phyloP scores from a whole-genome alignment of 2,113 vertebrate genomes.

The Archilochus colubris region DNA sequence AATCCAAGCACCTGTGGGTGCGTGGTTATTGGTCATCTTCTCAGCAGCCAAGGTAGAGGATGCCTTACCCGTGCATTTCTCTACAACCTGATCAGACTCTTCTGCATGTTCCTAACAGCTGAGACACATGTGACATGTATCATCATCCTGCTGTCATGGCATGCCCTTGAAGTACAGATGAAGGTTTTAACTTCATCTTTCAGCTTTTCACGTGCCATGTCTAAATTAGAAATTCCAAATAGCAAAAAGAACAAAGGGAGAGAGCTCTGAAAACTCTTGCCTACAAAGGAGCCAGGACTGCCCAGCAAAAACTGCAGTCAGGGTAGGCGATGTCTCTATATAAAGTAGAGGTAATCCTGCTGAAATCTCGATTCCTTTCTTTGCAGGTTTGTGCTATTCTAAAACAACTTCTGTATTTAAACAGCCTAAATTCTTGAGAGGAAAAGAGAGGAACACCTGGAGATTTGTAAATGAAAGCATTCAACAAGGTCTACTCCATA shows the following conservation, averaged over 20 bases:
- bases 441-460: neutral
- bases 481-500: neutral
- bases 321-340: neutral
- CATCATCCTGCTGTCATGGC: neutral
- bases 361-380: neutral
- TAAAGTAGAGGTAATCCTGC: neutral
- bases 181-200: neutral
- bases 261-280: neutral
- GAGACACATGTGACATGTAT: neutral
- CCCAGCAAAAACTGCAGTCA: rapidly evolving
- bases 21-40: neutral
- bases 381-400: neutral
- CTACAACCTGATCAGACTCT: neutral
- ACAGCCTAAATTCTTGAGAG: neutral
- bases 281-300: neutral
- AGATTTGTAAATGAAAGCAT: neutral
- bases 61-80: neutral
- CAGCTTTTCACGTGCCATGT: neutral
- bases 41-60: rapidly evolving
- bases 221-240: neutral
- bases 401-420: neutral
- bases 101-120: neutral
- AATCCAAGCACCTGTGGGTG: neutral
- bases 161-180: neutral
- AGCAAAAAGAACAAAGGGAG: neutral